A percentile compares a stretch with the other conserved stretches of the same genome.
Evolutionary conservation across 2,797 vertebrate genomes (phyloP).

Genomic region (Lindbergichthys nudifrons): DNA sequence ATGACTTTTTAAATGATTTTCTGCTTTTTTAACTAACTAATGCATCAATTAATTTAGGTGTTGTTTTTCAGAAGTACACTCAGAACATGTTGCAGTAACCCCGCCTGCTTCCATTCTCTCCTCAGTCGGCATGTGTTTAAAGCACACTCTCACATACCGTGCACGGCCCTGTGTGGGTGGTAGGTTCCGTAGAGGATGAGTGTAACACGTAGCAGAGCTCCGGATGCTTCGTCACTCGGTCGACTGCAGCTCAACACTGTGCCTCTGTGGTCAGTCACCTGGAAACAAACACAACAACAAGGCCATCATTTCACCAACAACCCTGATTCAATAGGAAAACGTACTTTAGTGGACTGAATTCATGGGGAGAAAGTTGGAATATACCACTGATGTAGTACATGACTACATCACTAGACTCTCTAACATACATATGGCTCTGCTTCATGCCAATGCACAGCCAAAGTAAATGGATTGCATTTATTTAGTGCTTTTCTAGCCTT

Average conservation of each 20-base stretch:
- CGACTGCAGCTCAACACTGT: conserved; percentile 53
- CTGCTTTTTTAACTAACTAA: conserved; percentile 8
- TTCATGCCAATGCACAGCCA: background rate
- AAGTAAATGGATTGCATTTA: no score
- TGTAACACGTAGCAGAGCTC: conserved; percentile 57
- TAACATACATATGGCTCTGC: background rate
- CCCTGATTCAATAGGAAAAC: conserved; percentile 3
- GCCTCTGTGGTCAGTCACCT: conserved; percentile 77
- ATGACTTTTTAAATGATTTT: background rate
- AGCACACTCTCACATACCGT: conserved; percentile 51
- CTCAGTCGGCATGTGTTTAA: conserved; percentile 40
- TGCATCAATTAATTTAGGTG: conserved; percentile 18
- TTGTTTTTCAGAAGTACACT: conserved; percentile 10
- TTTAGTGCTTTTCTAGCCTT: no score
- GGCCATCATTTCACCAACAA: conserved; percentile 6
- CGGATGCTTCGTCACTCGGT: conserved; percentile 56
- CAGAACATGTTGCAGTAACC: conserved; percentile 16
- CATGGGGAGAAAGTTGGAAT: background rate
- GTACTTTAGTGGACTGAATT: background rate
- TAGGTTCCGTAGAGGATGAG: conserved; percentile 75
- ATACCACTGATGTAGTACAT: background rate
- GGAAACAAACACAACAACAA: conserved; percentile 48
- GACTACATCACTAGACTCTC: background rate
- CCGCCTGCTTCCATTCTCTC: conserved; percentile 27
- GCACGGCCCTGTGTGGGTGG: conserved; percentile 54